Percentiles rank a stretch among this genome's conserved stretches.
Conservation (phyloP, 2,888 invertebrate species). For the Actias luna region DNA sequence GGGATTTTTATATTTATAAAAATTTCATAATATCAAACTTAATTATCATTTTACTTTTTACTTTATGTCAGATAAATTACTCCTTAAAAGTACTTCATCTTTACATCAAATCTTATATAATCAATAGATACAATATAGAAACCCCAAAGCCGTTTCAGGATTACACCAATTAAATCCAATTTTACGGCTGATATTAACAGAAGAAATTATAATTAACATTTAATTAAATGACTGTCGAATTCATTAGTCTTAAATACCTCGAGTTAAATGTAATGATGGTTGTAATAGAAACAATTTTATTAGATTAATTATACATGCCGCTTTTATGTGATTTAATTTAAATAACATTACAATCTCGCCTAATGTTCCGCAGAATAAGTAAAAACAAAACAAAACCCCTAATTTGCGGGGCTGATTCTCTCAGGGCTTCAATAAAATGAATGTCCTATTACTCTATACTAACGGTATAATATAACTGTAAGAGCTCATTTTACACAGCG, state of each 20-base stretch:
- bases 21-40: no score
- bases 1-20: no score
- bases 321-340: conserved; percentile 8
- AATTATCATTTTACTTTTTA: no score
- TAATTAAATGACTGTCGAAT: background rate
- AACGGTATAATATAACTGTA: conserved; percentile 24
- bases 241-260: conserved; percentile 1
- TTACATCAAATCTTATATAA: no score
- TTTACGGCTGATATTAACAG: background rate
- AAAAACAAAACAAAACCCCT: conserved; percentile 32
- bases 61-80: no score
- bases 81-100: no score
- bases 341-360: conserved; percentile 1
- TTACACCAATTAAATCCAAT: no score
- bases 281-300: conserved; percentile 7
- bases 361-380: conserved; percentile 14
- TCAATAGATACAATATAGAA: no score
- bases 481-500: conserved; percentile 20
- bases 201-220: background rate
- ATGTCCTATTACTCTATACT: conserved; percentile 33
- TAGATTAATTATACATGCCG: conserved; percentile 4
- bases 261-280: background rate
- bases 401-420: conserved; percentile 33
- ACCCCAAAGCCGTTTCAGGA: no score
- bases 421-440: conserved; percentile 34